Conservation (phyloP, 1,140 invertebrate genomes). For the Neodiprion fabricii region DNA sequence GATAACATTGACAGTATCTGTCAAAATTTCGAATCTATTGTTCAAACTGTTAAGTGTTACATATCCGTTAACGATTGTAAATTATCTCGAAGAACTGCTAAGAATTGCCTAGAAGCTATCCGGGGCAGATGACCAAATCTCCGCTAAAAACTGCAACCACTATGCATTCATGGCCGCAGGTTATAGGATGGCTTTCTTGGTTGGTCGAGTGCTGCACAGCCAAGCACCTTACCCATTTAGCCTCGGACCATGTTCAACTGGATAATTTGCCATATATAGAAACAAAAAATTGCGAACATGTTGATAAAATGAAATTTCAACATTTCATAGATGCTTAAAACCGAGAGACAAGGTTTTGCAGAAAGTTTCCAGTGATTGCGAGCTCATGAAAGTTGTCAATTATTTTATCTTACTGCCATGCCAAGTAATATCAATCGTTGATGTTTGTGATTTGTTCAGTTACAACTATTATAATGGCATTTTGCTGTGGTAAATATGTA, state of each 20-base stretch:
- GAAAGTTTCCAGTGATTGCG: too few relatives aligned
- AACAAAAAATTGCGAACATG: conserved; percentile 21
- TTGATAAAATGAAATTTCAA: conserved; percentile 34
- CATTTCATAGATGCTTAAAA: conserved; percentile 31
- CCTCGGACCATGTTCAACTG: conserved; percentile 36
- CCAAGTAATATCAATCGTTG: too few relatives aligned
- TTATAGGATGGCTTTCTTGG: conserved; percentile 64
- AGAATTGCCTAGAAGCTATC: conserved; percentile 63
- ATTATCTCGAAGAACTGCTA: conserved; percentile 60
- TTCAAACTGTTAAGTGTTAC: conserved; percentile 40
- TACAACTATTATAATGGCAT: too few relatives aligned
- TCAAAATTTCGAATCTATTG: conserved; percentile 44
- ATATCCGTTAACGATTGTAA: conserved; percentile 37
- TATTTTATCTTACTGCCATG: too few relatives aligned
- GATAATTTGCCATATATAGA: conserved; percentile 37
- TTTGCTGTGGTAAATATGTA: too few relatives aligned
- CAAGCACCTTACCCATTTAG: conserved; percentile 31
- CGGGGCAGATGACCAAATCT: conserved; percentile 63
- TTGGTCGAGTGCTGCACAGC: conserved; percentile 57
- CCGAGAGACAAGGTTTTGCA: too few relatives aligned
- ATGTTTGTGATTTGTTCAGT: too few relatives aligned
- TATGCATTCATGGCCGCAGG: conserved; percentile 64
- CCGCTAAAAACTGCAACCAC: conserved; percentile 68
- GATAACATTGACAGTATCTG: conserved; percentile 51
- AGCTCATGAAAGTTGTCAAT: too few relatives aligned